Evolutionary conservation across 2,797 vertebrate species (phyloP).

Genomic region (Rhinella marina): DNA sequence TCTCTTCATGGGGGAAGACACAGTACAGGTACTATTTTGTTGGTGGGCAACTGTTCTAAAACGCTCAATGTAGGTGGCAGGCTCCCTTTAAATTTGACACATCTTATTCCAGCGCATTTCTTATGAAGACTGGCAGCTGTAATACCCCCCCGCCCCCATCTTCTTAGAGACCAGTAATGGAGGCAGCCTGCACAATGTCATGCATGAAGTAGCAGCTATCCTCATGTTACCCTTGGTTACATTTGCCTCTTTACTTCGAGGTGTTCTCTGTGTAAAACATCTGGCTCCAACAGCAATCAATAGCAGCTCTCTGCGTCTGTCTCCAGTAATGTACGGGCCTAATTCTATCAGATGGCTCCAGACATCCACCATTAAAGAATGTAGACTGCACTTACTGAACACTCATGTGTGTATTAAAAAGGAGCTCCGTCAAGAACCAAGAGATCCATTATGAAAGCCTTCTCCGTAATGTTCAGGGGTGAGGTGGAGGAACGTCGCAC

Average conservation of each 20-base stretch:
- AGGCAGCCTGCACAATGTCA: not conserved
- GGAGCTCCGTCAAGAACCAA: constrained; percentile 22
- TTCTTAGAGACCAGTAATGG: not conserved
- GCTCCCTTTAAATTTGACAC: too few species aligned
- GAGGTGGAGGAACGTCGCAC: not conserved
- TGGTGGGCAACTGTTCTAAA: too few species aligned
- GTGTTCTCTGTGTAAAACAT: constrained; percentile 39
- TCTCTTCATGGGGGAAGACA: too few species aligned
- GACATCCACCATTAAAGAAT: constrained; percentile 56
- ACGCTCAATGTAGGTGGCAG: too few species aligned
- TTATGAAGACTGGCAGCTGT: too few species aligned
- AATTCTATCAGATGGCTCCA: constrained; percentile 62
- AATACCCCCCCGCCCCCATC: not conserved
- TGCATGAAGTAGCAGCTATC: not conserved
- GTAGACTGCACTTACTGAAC: constrained; percentile 52
- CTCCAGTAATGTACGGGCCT: constrained; percentile 56
- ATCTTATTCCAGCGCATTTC: too few species aligned
- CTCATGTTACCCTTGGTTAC: constrained; percentile 23
- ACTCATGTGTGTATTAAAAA: constrained; percentile 51
- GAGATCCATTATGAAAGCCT: constrained; percentile 44
- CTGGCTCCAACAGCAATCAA: constrained; percentile 61
- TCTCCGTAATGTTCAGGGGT: not conserved
- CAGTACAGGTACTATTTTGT: too few species aligned
- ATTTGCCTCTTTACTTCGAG: constrained; percentile 12
- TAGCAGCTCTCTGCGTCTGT: constrained; percentile 57